Evolutionary conservation across 2,888 invertebrate species (phyloP).

Genomic region (Smittia aterrima): DNA sequence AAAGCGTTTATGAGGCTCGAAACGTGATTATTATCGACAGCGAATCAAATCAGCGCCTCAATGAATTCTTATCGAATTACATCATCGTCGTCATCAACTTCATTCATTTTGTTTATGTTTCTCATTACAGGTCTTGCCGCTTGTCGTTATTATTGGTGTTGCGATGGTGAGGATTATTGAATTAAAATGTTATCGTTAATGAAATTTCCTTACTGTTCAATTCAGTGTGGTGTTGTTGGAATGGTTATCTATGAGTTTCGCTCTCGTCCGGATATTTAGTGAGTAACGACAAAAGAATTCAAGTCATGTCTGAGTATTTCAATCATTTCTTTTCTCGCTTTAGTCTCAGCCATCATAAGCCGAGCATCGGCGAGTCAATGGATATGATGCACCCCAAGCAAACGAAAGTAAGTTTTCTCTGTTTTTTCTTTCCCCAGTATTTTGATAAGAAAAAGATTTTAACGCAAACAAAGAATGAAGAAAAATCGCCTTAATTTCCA

Average conservation of each 20-base stretch:
- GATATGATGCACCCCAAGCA: slow-evolving; percentile 53
- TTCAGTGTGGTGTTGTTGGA: slow-evolving; percentile 44
- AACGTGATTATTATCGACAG: background rate
- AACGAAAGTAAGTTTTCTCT: slow-evolving; percentile 51
- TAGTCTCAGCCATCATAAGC: slow-evolving; percentile 43
- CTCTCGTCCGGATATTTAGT: slow-evolving; percentile 44
- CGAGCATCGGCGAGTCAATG: slow-evolving; percentile 45
- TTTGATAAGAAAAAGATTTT: too few species aligned
- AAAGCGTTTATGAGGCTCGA: background rate
- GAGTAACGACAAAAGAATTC: slow-evolving; percentile 49
- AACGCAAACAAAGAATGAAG: background rate
- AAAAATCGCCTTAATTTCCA: background rate
- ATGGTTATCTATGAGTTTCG: slow-evolving; percentile 46
- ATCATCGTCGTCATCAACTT: slow-evolving; percentile 4
- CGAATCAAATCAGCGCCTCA: background rate
- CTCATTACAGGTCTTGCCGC: slow-evolving; percentile 49
- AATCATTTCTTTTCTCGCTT: background rate
- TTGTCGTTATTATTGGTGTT: slow-evolving; percentile 44
- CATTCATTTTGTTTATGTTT: background rate
- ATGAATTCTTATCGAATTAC: slow-evolving; percentile 16
- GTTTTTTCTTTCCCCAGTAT: too few species aligned
- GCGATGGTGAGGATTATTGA: slow-evolving; percentile 43
- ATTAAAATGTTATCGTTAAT: background rate
- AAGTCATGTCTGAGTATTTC: background rate
- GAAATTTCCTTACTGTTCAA: background rate